Evolutionary conservation across 2,797 vertebrate species (phyloP).

Genomic region (Denticeps clupeoides): DNA sequence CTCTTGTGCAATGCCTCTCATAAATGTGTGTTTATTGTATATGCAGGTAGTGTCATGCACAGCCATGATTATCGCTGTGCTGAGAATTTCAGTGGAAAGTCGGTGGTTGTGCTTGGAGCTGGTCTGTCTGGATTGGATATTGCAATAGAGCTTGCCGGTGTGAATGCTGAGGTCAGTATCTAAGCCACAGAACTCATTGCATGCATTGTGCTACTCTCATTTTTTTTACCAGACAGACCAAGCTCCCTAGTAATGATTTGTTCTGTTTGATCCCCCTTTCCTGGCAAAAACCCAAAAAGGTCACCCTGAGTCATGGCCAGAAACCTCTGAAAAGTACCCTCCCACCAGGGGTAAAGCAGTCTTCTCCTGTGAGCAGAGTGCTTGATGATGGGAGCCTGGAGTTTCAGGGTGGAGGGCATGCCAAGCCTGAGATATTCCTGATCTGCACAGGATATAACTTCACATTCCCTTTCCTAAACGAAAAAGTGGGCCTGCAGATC

Average conservation of each 20-base stretch:
- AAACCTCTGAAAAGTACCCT: conserved; percentile 26
- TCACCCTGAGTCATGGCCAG: conserved; percentile 44
- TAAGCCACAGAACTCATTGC: no score
- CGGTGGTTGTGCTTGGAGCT: conserved; percentile 46
- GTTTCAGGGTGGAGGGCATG: conserved; percentile 32
- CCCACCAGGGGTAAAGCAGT: conserved; percentile 35
- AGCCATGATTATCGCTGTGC: conserved; percentile 49
- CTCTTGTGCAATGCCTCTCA: not conserved
- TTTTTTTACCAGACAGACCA: no score
- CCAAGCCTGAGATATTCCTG: conserved; percentile 41
- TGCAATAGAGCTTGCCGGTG: conserved; percentile 39
- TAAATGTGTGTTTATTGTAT: not conserved
- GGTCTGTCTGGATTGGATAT: conserved; percentile 51
- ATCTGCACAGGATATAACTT: conserved; percentile 55
- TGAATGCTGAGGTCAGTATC: conserved; percentile 34
- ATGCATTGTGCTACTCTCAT: no score
- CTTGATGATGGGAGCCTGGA: conserved; percentile 26
- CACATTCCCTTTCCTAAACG: conserved; percentile 43
- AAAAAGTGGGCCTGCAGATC: conserved; percentile 26
- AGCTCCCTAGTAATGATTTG: no score
- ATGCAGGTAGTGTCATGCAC: conserved; percentile 45
- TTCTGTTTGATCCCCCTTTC: not conserved
- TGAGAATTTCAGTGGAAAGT: conserved; percentile 42
- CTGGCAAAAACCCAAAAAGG: no score
- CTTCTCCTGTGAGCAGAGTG: conserved; percentile 31